Evolutionary conservation across 2,113 vertebrate genomes (phyloP).

Genomic region (Carassius gibelio): DNA sequence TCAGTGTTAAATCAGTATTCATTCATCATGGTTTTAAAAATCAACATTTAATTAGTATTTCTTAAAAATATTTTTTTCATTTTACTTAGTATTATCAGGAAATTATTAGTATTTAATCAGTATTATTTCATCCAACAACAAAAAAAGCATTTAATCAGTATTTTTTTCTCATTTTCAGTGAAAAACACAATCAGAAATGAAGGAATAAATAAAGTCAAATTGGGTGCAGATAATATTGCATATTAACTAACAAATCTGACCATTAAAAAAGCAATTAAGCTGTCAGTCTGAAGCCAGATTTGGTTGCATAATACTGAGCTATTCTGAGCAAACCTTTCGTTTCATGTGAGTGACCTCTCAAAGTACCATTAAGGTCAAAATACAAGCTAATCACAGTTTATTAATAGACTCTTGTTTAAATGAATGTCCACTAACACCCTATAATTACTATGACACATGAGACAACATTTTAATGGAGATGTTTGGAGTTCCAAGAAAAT

Average conservation of each 20-base stretch:
- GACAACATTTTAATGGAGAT: constrained; percentile 36
- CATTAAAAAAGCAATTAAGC: constrained; percentile 19
- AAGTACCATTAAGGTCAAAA: constrained; percentile 42
- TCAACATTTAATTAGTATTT: no score
- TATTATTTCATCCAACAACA: no score
- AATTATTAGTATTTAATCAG: no score
- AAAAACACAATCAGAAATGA: no score
- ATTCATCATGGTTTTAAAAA: no score
- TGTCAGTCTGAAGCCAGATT: not conserved
- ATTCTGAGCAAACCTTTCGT: not conserved
- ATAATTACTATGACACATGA: constrained; percentile 49
- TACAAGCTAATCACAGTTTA: constrained; percentile 51
- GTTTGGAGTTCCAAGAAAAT: constrained; percentile 38
- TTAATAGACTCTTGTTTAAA: constrained; percentile 52
- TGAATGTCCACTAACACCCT: constrained; percentile 47
- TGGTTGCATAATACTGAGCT: not conserved
- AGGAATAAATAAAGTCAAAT: not conserved
- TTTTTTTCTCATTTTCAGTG: no score
- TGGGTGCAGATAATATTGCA: not conserved
- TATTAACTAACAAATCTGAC: not conserved
- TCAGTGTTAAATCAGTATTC: no score
- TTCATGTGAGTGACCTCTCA: constrained; percentile 25
- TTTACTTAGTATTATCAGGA: no score
- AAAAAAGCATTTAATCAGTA: no score
- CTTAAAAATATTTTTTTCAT: no score